Evolutionary conservation across 2,113 vertebrate genomes (phyloP), one percentile per base, ranked within the genome.

Genomic region (Gasterosteus aculeatus): DNA sequence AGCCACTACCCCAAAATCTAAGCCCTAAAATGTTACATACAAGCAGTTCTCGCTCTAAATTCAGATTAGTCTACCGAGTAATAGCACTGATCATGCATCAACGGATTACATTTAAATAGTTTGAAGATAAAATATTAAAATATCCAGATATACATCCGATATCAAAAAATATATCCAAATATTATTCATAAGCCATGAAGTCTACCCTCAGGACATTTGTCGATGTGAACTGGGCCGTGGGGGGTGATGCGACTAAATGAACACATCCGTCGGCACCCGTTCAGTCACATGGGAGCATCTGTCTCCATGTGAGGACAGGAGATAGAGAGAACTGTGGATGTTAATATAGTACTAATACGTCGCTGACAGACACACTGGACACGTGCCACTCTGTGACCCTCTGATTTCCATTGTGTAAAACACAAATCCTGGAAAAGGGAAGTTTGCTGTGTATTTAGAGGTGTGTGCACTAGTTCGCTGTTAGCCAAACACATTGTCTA

Each of bases 291-390:
- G 47, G 57, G 65, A 47, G 33, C 47, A 64, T 54, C 18, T 18
- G 56, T 77, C 79, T 84, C 64, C 64, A 67, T 56, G 77, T 31
- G 42, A 56, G 63, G 57, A 84, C 53, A 69, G 15, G 18, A 19
- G 49, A 29, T 11, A 56, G 63, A 22, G 11, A 7, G 60, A 68
- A 5, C 64, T 57, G 77, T 69, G 53, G 42, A 75, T 72, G 46
- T 38, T 18, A 63, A 15, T 12, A 16, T 70, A 33, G 69, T 29
- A 71, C 70, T 77, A 78, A 10, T 59, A 42, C 66, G 62, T 79
- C 26, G 56, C 60, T 72, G 82, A 81, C 82, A 89, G 73, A 83
- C 82, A 87, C 56, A 80, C 64, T 12, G 54, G 54, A 73, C 77
- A 85, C 64, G 76, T 78, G 74, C 51, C 39, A 49, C 39, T 61